phyloP scores from a whole-genome alignment of 2,888 invertebrate species.

The Agriopis leucophaearia region DNA sequence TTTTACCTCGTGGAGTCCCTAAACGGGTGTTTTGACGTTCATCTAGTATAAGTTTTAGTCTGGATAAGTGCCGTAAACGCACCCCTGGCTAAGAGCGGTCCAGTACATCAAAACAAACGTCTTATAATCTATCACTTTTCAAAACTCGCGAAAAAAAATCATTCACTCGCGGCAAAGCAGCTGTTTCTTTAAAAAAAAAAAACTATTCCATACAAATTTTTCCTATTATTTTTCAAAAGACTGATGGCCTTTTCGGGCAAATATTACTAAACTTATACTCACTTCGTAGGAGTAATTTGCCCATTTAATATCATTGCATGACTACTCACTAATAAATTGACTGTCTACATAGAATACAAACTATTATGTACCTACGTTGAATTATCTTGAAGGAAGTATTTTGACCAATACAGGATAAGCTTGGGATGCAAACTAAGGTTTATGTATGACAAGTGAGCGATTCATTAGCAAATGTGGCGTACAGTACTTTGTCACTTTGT shows the following conservation, averaged over 20 bases:
- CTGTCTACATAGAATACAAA: constrained; percentile 35
- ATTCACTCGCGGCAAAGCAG: too few relatives aligned
- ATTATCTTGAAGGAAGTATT: neutral
- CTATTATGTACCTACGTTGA: neutral
- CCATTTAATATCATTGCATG: constrained; percentile 35
- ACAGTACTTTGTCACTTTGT: constrained; percentile 50
- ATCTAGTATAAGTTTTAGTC: too few relatives aligned
- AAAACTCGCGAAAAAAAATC: too few relatives aligned
- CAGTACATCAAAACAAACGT: too few relatives aligned
- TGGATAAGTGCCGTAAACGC: too few relatives aligned
- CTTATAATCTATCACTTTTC: too few relatives aligned
- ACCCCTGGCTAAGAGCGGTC: too few relatives aligned
- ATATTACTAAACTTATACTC: neutral
- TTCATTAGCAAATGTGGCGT: constrained; percentile 32
- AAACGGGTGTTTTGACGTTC: too few relatives aligned
- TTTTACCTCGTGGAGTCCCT: too few relatives aligned
- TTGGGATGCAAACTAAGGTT: neutral
- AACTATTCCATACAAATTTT: neutral
- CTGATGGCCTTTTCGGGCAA: neutral
- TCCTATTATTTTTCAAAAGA: neutral
- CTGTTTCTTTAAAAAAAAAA: too few relatives aligned
- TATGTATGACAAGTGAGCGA: constrained; percentile 11
- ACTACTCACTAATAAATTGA: constrained; percentile 23
- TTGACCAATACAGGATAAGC: neutral
- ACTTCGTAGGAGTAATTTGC: constrained; percentile 30